Percentiles rank a stretch among this genome's conserved stretches.
Evolutionary conservation across 2,113 vertebrate species (phyloP).

Genomic region (Lasiurus borealis): DNA sequence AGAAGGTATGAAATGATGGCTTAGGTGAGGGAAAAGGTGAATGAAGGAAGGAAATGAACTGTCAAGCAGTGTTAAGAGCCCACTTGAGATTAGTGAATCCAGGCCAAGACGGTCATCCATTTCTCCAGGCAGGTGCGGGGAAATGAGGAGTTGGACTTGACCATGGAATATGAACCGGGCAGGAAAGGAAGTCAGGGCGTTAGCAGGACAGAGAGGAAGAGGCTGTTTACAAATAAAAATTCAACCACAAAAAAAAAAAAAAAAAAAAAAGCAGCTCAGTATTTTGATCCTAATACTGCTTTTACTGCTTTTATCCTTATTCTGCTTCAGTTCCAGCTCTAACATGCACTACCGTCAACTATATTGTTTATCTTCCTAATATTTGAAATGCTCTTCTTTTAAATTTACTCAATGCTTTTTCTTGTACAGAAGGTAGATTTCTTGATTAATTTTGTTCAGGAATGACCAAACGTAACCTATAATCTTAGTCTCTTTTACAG

Average conservation of each 20-base stretch:
- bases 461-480: not conserved
- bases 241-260: too few relatives aligned
- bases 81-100: slow-evolving; percentile 2
- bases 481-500: not conserved
- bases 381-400: not conserved
- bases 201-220: not conserved
- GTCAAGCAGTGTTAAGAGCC: not conserved
- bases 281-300: too few relatives aligned
- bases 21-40: not conserved
- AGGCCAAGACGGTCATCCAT: not conserved
- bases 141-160: not conserved
- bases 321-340: not conserved
- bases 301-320: not conserved
- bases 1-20: not conserved
- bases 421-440: not conserved
- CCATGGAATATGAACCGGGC: not conserved
- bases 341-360: not conserved
- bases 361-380: not conserved
- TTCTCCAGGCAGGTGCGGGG: not conserved
- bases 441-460: not conserved
- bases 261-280: too few relatives aligned
- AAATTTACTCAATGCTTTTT: slow-evolving; percentile 19
- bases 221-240: not conserved
- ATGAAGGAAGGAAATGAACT: not conserved
- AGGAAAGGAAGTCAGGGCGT: not conserved